Conservation (phyloP, 2,888 invertebrate genomes). For the Sepiola atlantica region DNA sequence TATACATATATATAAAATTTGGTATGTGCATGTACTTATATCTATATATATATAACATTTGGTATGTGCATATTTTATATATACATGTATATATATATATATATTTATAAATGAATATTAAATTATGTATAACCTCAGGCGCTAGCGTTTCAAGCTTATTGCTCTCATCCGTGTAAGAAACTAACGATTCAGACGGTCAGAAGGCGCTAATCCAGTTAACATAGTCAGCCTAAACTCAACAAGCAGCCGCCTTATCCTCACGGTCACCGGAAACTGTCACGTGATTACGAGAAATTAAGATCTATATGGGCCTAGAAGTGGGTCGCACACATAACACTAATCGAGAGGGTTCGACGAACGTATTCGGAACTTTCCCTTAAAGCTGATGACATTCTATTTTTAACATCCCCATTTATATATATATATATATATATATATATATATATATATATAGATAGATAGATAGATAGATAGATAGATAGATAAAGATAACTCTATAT, state of each 20-base stretch:
- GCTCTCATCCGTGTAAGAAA: no score
- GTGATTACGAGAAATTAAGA: background rate
- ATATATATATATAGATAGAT: background rate
- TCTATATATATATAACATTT: no score
- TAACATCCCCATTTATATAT: no score
- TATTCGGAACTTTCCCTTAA: no score
- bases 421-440: background rate
- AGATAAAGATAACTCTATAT: no score
- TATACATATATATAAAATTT: background rate
- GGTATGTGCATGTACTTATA: no score
- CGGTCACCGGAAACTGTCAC: background rate
- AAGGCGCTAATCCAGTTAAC: background rate
- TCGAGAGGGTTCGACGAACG: no score
- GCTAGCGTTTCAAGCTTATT: no score
- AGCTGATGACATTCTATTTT: no score
- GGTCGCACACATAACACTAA: background rate
- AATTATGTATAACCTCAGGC: no score
- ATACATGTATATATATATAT: constrained; percentile 17
- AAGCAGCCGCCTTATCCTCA: background rate
- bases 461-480: background rate
- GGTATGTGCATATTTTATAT: background rate
- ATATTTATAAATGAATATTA: no score
- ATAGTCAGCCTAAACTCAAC: background rate
- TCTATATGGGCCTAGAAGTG: background rate
- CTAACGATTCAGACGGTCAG: background rate